These are phyloP conservation scores for Hydrozoanthus tunicans DNA, from an alignment of 64 coral and sea anemone species.

Conservation along the genomic window DNA sequence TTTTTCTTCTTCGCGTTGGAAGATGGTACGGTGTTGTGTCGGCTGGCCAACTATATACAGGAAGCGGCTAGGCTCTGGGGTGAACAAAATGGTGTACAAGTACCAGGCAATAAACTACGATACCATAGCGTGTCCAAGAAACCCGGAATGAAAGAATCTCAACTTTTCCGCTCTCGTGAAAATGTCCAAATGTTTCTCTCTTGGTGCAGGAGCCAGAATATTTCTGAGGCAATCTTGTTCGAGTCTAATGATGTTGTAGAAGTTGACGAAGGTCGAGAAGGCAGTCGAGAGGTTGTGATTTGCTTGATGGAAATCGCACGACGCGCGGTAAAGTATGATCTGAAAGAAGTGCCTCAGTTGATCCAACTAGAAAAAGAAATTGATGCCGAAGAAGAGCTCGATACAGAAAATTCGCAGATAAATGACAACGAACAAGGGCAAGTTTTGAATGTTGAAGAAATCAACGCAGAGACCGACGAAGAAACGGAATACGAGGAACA, in stretches of 20 bases:
- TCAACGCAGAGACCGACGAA: conserved; percentile 68
- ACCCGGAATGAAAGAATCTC: conserved; percentile 66
- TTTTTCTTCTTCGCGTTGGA: conserved; percentile 95
- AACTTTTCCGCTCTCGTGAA: conserved; percentile 90
- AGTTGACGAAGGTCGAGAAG: conserved; percentile 90
- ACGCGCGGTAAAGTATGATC: conserved; percentile 72
- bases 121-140: conserved; percentile 69
- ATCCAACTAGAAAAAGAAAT: conserved; percentile 96
- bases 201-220: conserved; percentile 85
- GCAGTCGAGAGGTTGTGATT: conserved; percentile 87
- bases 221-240: conserved; percentile 93
- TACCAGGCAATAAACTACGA: conserved; percentile 83
- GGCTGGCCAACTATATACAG: conserved; percentile 93
- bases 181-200: conserved; percentile 95
- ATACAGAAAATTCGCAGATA: conserved; percentile 49
- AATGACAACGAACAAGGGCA: conserved; percentile 50
- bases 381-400: conserved; percentile 75
- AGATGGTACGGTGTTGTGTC: conserved; percentile 86
- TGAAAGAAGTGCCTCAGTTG: conserved; percentile 81
- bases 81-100: conserved; percentile 45
- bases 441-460: conserved; percentile 63
- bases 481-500: conserved; percentile 41
- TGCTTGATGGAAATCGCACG: conserved; percentile 97
- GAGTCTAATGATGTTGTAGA: conserved; percentile 95
- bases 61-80: conserved; percentile 72